Base-by-base conservation (phyloP, 1,140 invertebrate species). In the Papilio polytes region DNA sequence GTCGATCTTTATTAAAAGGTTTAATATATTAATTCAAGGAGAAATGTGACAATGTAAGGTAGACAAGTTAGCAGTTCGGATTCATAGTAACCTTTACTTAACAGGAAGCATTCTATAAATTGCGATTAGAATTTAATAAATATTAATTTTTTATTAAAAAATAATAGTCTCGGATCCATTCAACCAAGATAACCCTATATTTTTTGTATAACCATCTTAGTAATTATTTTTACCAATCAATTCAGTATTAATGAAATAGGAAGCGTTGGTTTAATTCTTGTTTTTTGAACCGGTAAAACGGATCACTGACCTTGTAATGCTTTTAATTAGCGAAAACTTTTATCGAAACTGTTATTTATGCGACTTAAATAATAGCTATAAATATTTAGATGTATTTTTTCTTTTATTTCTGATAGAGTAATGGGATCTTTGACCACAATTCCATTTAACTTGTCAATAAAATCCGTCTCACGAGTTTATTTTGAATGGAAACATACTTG, bases 391-490 rank as follows among this genome's bases (percentile, higher is more conserved):
- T 22, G 2, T 63, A 66, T 10, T 15, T 31, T 66, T 63, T 26
- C 9, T 66, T 31, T 66, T 66, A 66, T 66, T 66, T 31, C 22
- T 66, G 13, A 15, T 66, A 66, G 63, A 36, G 31, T 22, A 26
- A 66, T 31, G 63, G 26, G 63, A 66, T 66, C 63, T 66, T 31
- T 66, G 63, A 66, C 63, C 63, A 66, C 63, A 66, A 66, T 26
- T 12, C 13, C 12, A 66, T 31, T 66, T 66, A 15, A 66, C 0
- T 26, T 1, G 9, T 66, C 1, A 26, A 66, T 26, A 31, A 15
- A 66, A 66, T 66, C 63, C 2, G 4, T 20, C 18, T 26, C 26
- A 26, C 59, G 26, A 31, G 59, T 63, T 63, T 63, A 15, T 51
- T 51, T 6, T 51, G 18, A 18, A 18, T 20, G 8, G n/a, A 56